phyloP scores from a whole-genome alignment of 2,113 vertebrate species.

The Podarcis raffonei region DNA sequence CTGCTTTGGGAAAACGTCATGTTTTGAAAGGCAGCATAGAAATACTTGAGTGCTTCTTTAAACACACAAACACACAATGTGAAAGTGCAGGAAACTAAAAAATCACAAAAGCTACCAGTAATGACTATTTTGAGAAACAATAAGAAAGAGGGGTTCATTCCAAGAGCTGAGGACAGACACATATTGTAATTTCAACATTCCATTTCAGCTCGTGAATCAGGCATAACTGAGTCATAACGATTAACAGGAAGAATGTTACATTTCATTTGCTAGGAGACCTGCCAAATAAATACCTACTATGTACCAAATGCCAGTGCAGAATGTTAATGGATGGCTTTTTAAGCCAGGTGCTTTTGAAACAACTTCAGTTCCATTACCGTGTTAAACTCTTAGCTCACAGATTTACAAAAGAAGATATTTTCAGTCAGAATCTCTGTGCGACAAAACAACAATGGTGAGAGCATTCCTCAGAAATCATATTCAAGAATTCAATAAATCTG shows the following conservation, averaged over 20 bases:
- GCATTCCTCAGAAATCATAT: not conserved
- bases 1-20: no score
- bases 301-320: not conserved
- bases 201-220: slow-evolving; percentile 17
- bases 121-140: not conserved
- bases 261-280: not conserved
- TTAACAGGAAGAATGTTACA: slow-evolving; percentile 22
- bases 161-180: not conserved
- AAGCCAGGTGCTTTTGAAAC: not conserved
- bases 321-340: slow-evolving; percentile 26
- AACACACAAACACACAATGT: not conserved
- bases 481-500: not conserved
- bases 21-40: no score
- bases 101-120: not conserved
- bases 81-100: slow-evolving; percentile 33
- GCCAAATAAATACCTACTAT: slow-evolving; percentile 23
- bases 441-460: not conserved
- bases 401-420: not conserved
- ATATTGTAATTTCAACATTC: not conserved
- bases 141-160: slow-evolving; percentile 21
- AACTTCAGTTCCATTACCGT: not conserved
- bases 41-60: no score
- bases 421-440: not conserved
- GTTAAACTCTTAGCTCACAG: not conserved
- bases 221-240: slow-evolving; percentile 5